Base-by-base conservation (phyloP, 2,113 vertebrate species). In the Corythaeola cristata region DNA sequence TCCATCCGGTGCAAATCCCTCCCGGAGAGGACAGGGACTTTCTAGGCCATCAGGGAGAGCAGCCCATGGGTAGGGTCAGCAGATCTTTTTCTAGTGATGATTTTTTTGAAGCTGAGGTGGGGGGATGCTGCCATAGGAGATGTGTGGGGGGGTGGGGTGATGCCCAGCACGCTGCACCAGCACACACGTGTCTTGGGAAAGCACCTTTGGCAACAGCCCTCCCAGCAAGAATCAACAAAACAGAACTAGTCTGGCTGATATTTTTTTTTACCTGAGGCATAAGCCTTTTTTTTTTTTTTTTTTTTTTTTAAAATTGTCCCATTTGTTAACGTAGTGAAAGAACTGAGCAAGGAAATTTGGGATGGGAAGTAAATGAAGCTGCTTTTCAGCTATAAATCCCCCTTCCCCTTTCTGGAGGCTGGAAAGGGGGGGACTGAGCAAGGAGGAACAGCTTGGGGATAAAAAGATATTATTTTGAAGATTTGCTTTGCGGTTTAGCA, bases 111-210 rank as follows among this genome's bases (percentile, higher is more conserved):
- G 28, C 2, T 44, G 53, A 55, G 28, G 53, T 17, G 16, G 28
- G 5, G 13, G 6, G 17, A 7, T 8, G 5, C 13, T 56, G 39
- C 23, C 2, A 1, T 12, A 14, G 23, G 8, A 64, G 28, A 8
- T 2, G 1, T 30, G 8, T 8, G 1, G 4, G 8, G 6, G 22
- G 2, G 0, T 28, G 18, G 7, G 2, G 2, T 26, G 26, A 30
- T 74, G 60, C 26, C 15, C 21, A 23, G n/a, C 7, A 14, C 0
- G 6, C 18, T 44, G 18, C 8, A 55, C 10, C 27, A 14, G 18
- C 39, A 12, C 0, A 5, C 5, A 14, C 0, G 0, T 23, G 14
- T 13, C 45, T 19, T 23, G 33, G 35, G 28, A 59, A 71, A 59
- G 12, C 6, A 16, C 15, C 7, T 49, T 41, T 17, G 26, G 30